phyloP scores from a whole-genome alignment of 1,140 invertebrate species.

The Calliphora vicina region DNA sequence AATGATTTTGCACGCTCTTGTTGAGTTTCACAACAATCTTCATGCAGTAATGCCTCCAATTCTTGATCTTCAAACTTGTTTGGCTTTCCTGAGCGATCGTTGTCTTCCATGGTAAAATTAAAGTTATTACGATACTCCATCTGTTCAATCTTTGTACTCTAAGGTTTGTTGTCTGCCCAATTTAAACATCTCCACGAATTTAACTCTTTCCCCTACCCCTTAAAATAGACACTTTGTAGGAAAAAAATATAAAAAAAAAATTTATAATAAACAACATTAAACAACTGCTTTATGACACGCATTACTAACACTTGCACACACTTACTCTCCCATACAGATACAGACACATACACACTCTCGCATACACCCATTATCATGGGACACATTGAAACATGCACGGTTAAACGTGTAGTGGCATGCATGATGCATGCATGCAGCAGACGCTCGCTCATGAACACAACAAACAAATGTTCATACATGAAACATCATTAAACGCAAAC shows the following conservation, averaged over 20 bases:
- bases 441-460: background rate
- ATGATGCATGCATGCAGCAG: background rate
- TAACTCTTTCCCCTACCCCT: background rate
- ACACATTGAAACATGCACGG: background rate
- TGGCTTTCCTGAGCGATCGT: too few species aligned
- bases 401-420: background rate
- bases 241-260: background rate
- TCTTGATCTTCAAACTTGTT: too few species aligned
- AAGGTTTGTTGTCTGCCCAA: too few species aligned
- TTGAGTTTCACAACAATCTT: too few species aligned
- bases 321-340: background rate
- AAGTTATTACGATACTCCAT: too few species aligned
- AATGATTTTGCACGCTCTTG: too few species aligned
- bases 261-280: background rate
- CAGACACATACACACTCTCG: background rate
- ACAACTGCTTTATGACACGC: conserved; percentile 12
- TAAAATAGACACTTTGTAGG: background rate
- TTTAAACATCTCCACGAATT: too few species aligned
- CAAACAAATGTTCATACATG: background rate
- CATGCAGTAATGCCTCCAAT: too few species aligned
- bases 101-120: too few species aligned
- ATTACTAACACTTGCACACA: background rate
- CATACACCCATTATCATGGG: background rate
- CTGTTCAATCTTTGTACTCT: too few species aligned
- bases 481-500: background rate